A percentile compares a stretch with the other conserved stretches of the same genome.
These are phyloP conservation scores for Callopanchax toddi DNA, from an alignment of 2,113 vertebrate species.

Conservation along the genomic window DNA sequence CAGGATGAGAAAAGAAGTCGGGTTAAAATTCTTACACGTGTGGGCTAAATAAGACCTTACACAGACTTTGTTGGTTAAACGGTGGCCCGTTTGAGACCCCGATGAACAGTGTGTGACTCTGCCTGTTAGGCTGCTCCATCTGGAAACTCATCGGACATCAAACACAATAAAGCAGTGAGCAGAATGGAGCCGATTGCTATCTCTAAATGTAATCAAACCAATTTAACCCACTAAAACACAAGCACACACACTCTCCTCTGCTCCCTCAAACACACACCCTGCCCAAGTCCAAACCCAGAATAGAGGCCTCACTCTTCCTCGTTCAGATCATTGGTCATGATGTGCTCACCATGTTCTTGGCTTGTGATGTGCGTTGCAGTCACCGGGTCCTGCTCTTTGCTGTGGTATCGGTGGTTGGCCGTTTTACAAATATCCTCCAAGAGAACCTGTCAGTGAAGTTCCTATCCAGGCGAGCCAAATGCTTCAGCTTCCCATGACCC, in stretches of 20 bases:
- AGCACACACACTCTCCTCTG: conserved; percentile 31
- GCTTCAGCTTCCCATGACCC: conserved; percentile 75
- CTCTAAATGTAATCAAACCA: conserved; percentile 73
- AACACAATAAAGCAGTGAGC: conserved; percentile 67
- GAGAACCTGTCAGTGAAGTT: conserved; percentile 70
- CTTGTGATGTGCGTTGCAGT: conserved; percentile 49
- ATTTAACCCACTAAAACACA: conserved; percentile 58
- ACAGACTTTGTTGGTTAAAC: neutral
- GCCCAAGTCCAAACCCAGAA: conserved; percentile 48
- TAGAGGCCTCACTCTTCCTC: conserved; percentile 57
- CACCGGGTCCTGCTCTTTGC: conserved; percentile 60
- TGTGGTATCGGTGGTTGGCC: conserved; percentile 73
- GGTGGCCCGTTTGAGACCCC: conserved; percentile 14
- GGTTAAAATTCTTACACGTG: neutral
- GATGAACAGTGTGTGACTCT: conserved; percentile 16
- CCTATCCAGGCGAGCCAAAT: conserved; percentile 64
- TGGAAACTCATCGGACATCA: conserved; percentile 72
- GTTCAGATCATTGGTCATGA: conserved; percentile 68
- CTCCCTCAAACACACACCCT: conserved; percentile 19
- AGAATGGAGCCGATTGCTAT: conserved; percentile 69
- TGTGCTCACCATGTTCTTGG: conserved; percentile 69
- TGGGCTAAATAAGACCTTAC: neutral
- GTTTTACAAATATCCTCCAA: conserved; percentile 72
- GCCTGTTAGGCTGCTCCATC: conserved; percentile 54
- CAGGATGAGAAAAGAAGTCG: neutral